phyloP scores from a whole-genome alignment of 2,888 invertebrate species.

The Orthonychiurus folsomi region DNA sequence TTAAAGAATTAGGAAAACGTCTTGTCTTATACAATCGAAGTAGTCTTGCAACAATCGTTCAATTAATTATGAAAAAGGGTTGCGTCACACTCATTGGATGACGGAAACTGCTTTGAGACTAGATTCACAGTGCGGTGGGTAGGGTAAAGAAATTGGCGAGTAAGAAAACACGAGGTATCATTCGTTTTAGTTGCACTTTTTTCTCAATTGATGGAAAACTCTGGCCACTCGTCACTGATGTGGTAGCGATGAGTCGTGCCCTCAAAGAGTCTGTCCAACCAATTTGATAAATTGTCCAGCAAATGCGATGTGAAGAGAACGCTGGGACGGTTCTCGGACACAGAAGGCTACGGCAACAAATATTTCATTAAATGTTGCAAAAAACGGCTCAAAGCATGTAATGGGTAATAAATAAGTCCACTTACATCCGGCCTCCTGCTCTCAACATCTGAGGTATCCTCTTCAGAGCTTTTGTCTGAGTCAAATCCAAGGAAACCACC shows the following conservation, averaged over 20 bases:
- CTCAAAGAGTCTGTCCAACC: conserved; percentile 94
- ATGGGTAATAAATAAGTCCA: not conserved
- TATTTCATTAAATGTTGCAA: conserved; percentile 12
- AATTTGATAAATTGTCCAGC: conserved; percentile 84
- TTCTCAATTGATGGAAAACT: conserved; percentile 51
- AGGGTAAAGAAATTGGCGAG: too few species aligned
- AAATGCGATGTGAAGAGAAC: conserved; percentile 63
- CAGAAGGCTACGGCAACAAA: not conserved
- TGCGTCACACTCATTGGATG: too few species aligned
- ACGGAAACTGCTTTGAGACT: too few species aligned
- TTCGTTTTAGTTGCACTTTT: not conserved
- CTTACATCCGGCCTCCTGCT: conserved; percentile 39
- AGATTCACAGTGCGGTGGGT: too few species aligned
- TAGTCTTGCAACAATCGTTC: too few species aligned
- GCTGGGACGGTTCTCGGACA: conserved; percentile 26
- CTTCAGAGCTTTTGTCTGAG: conserved; percentile 51
- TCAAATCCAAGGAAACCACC: conserved; percentile 81
- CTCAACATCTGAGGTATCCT: conserved; percentile 46
- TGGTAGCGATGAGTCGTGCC: conserved; percentile 91
- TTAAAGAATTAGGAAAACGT: too few species aligned
- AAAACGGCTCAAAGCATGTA: conserved; percentile 4
- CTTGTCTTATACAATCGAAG: too few species aligned
- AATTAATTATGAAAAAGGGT: too few species aligned
- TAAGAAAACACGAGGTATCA: not conserved
- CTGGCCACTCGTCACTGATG: conserved; percentile 92